Conservation (phyloP, 2,113 vertebrate genomes). For the Lates calcarifer region DNA sequence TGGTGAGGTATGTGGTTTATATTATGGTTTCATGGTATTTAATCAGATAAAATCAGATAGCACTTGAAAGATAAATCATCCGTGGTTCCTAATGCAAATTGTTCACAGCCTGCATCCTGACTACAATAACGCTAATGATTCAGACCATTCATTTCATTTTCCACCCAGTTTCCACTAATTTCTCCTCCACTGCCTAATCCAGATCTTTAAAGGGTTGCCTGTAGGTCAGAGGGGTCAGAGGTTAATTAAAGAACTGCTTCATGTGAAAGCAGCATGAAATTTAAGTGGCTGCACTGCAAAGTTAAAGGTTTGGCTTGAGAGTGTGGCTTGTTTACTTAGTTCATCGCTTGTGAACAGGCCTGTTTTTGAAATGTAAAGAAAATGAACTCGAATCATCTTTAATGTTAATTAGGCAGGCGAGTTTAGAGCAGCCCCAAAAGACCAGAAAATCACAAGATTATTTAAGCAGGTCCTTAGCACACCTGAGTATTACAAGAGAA, state of each 20-base stretch:
- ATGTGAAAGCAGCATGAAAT: slow-evolving; percentile 66
- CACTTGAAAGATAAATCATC: background rate
- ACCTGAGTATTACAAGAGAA: too few relatives aligned
- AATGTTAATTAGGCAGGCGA: background rate
- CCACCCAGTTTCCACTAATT: background rate
- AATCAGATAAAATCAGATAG: background rate
- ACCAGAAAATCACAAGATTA: too few relatives aligned
- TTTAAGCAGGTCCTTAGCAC: too few relatives aligned
- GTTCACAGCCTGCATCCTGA: too few relatives aligned
- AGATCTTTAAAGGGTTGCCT: background rate
- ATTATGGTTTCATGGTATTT: background rate
- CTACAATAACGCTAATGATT: background rate
- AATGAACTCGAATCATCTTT: background rate
- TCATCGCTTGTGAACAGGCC: background rate
- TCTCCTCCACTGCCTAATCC: background rate
- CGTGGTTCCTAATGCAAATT: too few relatives aligned
- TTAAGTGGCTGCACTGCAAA: slow-evolving; percentile 15
- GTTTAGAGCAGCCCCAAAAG: background rate
- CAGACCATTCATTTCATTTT: background rate
- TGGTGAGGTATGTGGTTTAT: background rate
- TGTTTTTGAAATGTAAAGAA: background rate
- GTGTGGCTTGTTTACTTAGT: background rate
- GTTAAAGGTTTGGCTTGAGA: background rate
- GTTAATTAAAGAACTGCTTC: slow-evolving; percentile 68
- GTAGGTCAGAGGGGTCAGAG: slow-evolving; percentile 46